Evolutionary conservation across 2,113 vertebrate species (phyloP).

Genomic region (Apus apus): DNA sequence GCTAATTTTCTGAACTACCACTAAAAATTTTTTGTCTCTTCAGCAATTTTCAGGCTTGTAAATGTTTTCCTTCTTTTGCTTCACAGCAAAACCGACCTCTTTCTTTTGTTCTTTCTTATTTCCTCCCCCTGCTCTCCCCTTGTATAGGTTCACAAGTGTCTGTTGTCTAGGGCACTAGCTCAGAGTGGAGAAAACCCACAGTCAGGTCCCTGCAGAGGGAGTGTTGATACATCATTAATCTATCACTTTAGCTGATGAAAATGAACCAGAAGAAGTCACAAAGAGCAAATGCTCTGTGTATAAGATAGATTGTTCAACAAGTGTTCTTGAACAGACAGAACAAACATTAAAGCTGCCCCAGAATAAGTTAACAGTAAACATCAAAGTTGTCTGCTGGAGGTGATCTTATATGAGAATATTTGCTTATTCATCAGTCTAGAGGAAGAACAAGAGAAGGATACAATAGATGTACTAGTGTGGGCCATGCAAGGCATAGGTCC

Average conservation of each 20-base stretch:
- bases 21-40: background rate
- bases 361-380: background rate
- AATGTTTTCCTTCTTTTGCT: background rate
- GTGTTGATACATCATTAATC: slow-evolving; percentile 31
- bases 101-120: background rate
- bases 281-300: background rate
- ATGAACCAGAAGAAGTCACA: background rate
- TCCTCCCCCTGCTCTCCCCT: background rate
- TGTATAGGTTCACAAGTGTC: background rate
- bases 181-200: background rate
- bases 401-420: background rate
- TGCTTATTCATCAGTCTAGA: background rate
- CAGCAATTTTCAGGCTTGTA: background rate
- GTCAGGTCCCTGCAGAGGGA: background rate
- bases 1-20: background rate
- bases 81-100: background rate
- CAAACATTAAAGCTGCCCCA: background rate
- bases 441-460: background rate
- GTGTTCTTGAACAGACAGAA: background rate
- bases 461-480: background rate
- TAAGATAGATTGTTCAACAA: background rate
- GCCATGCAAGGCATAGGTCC: background rate
- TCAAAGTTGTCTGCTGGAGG: background rate
- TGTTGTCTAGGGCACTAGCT: background rate
- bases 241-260: background rate